A percentile compares a stretch with the other conserved stretches of the same genome.
phyloP scores from a whole-genome alignment of 2,888 invertebrate species.

The Zhuqinia jingwanae region DNA sequence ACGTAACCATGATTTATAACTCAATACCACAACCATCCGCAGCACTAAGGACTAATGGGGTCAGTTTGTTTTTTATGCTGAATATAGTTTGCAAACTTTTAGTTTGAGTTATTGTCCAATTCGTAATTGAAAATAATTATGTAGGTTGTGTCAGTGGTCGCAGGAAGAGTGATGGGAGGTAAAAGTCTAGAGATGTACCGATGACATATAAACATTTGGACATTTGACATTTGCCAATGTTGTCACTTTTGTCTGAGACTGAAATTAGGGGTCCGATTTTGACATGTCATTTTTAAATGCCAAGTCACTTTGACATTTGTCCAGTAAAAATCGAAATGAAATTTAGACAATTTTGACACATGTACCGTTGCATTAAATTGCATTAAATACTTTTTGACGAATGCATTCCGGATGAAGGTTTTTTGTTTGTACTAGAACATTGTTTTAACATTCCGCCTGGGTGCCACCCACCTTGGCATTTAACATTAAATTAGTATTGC shows the following conservation, averaged over 20 bases:
- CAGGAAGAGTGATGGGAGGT: neutral
- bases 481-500: neutral
- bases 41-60: neutral
- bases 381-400: too few species aligned
- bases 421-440: too few species aligned
- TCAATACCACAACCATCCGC: neutral
- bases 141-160: neutral
- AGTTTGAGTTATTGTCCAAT: too few species aligned
- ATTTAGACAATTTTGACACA: neutral
- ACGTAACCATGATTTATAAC: neutral
- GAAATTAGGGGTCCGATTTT: neutral
- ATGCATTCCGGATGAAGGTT: too few species aligned
- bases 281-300: neutral
- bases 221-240: too few species aligned
- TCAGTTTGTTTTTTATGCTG: neutral
- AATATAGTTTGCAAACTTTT: neutral
- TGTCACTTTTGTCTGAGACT: too few species aligned
- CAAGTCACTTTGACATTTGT: neutral
- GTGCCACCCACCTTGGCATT: too few species aligned
- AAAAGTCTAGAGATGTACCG: neutral
- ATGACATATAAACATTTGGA: constrained; percentile 4
- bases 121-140: too few species aligned
- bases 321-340: neutral
- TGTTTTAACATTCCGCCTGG: too few species aligned
- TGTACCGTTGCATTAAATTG: too few species aligned